These are phyloP conservation scores for Oegoconia quadripuncta DNA, from an alignment of 2,888 invertebrate species.

Conservation along the genomic window DNA sequence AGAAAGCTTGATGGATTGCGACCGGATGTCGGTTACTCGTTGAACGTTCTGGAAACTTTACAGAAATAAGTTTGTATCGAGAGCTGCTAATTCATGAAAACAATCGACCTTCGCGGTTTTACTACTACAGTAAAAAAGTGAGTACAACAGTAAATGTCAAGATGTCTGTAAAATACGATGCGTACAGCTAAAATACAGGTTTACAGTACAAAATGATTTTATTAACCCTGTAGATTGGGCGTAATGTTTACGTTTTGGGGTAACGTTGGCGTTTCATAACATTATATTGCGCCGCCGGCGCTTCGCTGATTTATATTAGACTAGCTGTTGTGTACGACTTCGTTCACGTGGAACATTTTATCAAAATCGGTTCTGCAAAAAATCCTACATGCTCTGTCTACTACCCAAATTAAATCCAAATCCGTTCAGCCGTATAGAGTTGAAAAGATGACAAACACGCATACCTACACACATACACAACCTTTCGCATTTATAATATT, in stretches of 20 bases:
- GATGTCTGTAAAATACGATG: conserved; percentile 54
- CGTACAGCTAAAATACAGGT: conserved; percentile 38
- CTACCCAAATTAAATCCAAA: too few species aligned
- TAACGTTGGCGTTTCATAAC: conserved; percentile 44
- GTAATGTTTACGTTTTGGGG: conserved; percentile 49
- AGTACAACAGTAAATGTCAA: conserved; percentile 69
- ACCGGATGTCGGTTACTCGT: conserved; percentile 7
- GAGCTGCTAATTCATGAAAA: conserved; percentile 27
- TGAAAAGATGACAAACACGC: too few species aligned
- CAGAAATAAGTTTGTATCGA: conserved; percentile 24
- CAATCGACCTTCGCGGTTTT: conserved; percentile 54
- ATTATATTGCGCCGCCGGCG: conserved; percentile 30
- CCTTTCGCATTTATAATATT: too few species aligned
- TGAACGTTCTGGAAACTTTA: conserved; percentile 8
- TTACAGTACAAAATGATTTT: conserved; percentile 63
- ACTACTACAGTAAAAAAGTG: conserved; percentile 60
- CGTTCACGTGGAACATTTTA: too few species aligned
- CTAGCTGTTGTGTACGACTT: background rate
- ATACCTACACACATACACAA: too few species aligned
- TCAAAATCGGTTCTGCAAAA: too few species aligned
- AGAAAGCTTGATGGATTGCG: conserved; percentile 14
- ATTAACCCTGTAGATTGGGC: conserved; percentile 55
- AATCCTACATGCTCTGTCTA: too few species aligned
- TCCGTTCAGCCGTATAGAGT: too few species aligned
- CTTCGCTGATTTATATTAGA: conserved; percentile 4